Evolutionary conservation across 2,888 invertebrate genomes (phyloP), one percentile per base, ranked within the genome.

Genomic region (Lepidochitona cinerea): DNA sequence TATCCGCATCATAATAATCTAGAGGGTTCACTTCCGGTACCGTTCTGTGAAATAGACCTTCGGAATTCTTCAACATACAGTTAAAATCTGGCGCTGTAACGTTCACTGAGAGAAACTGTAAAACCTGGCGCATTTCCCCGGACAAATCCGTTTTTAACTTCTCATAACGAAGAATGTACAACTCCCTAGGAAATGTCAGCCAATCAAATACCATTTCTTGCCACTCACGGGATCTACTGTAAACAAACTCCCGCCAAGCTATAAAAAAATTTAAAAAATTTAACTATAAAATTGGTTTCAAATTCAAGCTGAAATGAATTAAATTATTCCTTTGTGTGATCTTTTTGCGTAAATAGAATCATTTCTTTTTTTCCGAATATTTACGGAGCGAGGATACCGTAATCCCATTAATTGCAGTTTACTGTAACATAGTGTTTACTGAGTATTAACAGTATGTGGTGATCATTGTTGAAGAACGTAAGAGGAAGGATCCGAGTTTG

Each of bases 211-310:
- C 78, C 36, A 81, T 53, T 9, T 72, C 68, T 5, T 64, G 68
- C 82, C 83, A 83, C 6, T 65, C 68, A 9, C 67, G 53, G 1
- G 75, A 65, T n/a, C 64, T 68, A 1, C 68, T 66, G 6, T 59
- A 54, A 0, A 76, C 71, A 49, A 73, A 80, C 0, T 53, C 66
- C 4, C 71, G 75, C 83, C 81, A 83, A 41, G 72, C 81, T 83
- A 68, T 14, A 75, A 70, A 66, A 6, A 49, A 5, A 72, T 66
- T 54, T 7, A 2, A 7, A 7, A n/a, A n/a, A n/a, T n/a, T n/a
- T n/a, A n/a, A n/a, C n/a, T n/a, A n/a, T n/a, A n/a, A n/a, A n/a
- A n/a, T n/a, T n/a, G n/a, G n/a, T n/a, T n/a, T n/a, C n/a, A n/a
- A n/a, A n/a, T n/a, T n/a, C n/a, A n/a, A n/a, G n/a, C n/a, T n/a